Percentiles rank a stretch among this genome's conserved stretches.
Evolutionary conservation across 1,140 invertebrate species (phyloP).

Genomic region (Drosophila pandora): DNA sequence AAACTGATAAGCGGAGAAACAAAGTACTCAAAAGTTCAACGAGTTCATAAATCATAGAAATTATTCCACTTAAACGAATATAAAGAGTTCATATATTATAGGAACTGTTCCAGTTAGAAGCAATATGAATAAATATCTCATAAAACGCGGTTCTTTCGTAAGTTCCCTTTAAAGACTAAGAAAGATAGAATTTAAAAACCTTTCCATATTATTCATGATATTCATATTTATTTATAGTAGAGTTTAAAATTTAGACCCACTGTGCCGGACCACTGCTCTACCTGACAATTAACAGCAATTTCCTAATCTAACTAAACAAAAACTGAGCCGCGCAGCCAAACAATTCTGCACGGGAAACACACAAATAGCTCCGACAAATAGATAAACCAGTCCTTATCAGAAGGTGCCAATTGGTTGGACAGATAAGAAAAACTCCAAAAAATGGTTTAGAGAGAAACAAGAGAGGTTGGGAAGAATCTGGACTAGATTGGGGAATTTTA

Average conservation of each 20-base stretch:
- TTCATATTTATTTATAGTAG: background rate
- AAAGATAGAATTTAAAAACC: too few species aligned
- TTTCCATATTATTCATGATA: background rate
- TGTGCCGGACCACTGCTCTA: constrained; percentile 20
- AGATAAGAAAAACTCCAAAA: constrained; percentile 34
- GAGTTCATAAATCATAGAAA: constrained; percentile 17
- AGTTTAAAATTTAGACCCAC: constrained; percentile 10
- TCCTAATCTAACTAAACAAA: constrained; percentile 61
- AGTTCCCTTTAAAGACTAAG: too few species aligned
- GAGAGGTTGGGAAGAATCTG: constrained; percentile 3
- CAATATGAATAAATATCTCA: too few species aligned
- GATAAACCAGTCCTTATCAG: constrained; percentile 56
- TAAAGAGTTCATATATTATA: too few species aligned
- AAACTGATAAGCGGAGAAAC: constrained; percentile 18
- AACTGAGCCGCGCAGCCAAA: constrained; percentile 35
- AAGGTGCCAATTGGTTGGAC: constrained; percentile 61
- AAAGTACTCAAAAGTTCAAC: constrained; percentile 16
- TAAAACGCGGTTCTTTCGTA: too few species aligned
- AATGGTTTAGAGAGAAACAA: background rate
- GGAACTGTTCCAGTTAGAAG: too few species aligned
- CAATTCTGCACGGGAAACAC: constrained; percentile 27
- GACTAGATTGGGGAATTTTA: constrained; percentile 38
- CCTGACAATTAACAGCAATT: constrained; percentile 46
- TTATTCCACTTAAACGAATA: too few species aligned
- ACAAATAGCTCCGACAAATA: constrained; percentile 36